A percentile compares a stretch with the other conserved stretches of the same genome.
These are phyloP conservation scores for Nannoperca australis DNA, from an alignment of 2,797 vertebrate species.

Conservation along the genomic window DNA sequence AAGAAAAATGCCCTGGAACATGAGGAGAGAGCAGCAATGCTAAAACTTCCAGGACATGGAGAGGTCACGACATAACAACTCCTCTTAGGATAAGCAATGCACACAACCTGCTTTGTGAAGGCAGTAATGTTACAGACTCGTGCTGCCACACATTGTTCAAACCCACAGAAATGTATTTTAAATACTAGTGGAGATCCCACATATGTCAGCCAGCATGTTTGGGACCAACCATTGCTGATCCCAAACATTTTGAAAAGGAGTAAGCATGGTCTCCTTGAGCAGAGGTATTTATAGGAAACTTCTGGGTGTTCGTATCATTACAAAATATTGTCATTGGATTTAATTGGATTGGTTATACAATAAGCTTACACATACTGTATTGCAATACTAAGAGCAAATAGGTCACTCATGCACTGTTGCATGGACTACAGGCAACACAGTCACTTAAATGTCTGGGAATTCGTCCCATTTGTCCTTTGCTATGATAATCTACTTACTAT, in stretches of 20 bases:
- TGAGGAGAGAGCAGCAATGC: background rate
- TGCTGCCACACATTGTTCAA: background rate
- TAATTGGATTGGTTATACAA: background rate
- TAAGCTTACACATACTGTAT: background rate
- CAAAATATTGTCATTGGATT: conserved; percentile 6
- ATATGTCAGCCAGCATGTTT: too few relatives aligned
- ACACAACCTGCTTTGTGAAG: background rate
- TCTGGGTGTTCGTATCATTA: background rate
- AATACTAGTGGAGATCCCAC: background rate
- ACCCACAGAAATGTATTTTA: background rate
- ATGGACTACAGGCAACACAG: conserved; percentile 30
- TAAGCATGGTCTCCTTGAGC: too few relatives aligned
- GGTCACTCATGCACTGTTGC: conserved; percentile 42
- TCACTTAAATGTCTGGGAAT: conserved; percentile 35
- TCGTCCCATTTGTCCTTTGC: conserved; percentile 35
- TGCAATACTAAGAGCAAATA: conserved; percentile 30
- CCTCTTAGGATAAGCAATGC: background rate
- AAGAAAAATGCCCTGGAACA: conserved; percentile 13
- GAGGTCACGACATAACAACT: conserved; percentile 18
- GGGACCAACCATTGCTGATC: too few relatives aligned
- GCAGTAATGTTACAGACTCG: too few relatives aligned
- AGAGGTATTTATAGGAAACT: background rate
- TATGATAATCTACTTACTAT: conserved; percentile 28
- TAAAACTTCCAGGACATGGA: conserved; percentile 10
- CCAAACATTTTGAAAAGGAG: too few relatives aligned